phyloP scores from a whole-genome alignment of 2,888 invertebrate species.

The Amiota communis region DNA sequence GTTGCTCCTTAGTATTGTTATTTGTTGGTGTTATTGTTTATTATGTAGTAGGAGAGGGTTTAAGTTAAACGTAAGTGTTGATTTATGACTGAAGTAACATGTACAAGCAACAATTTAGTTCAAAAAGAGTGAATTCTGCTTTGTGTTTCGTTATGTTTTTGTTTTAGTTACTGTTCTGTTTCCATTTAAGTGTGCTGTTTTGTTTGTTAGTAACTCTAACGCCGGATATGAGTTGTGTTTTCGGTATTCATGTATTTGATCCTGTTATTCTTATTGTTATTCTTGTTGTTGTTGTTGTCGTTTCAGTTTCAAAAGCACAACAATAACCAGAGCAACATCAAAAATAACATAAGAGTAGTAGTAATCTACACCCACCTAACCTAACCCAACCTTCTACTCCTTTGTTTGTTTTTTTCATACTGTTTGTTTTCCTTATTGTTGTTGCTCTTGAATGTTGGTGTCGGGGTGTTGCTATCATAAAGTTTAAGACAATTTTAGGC shows the following conservation, averaged over 20 bases:
- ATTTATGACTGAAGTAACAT: conserved; percentile 26
- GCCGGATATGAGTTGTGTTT: conserved; percentile 27
- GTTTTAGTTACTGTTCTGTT: neutral
- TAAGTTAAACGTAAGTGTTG: conserved; percentile 26
- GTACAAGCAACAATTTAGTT: conserved; percentile 5
- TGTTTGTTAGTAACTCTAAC: conserved; percentile 1
- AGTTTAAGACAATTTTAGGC: conserved; percentile 43
- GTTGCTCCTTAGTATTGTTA: conserved; percentile 42
- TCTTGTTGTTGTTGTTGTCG: neutral
- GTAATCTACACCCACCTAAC: neutral
- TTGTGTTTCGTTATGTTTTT: neutral
- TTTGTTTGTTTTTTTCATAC: neutral
- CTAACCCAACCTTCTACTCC: neutral
- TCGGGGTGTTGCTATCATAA: conserved; percentile 38
- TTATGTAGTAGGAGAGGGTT: conserved; percentile 5
- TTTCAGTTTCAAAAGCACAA: conserved; percentile 7
- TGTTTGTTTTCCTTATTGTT: conserved; percentile 45
- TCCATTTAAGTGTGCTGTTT: conserved; percentile 10
- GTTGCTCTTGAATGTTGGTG: conserved; percentile 29
- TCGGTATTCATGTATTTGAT: neutral
- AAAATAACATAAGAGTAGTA: neutral
- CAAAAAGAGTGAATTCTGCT: neutral
- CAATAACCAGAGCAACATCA: neutral
- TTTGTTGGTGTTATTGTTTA: conserved; percentile 26
- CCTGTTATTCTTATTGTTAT: neutral